A percentile compares a stretch with the other conserved stretches of the same genome.
Evolutionary conservation across 1,140 invertebrate species (phyloP).

Genomic region (Drosophila kurseongensis): DNA sequence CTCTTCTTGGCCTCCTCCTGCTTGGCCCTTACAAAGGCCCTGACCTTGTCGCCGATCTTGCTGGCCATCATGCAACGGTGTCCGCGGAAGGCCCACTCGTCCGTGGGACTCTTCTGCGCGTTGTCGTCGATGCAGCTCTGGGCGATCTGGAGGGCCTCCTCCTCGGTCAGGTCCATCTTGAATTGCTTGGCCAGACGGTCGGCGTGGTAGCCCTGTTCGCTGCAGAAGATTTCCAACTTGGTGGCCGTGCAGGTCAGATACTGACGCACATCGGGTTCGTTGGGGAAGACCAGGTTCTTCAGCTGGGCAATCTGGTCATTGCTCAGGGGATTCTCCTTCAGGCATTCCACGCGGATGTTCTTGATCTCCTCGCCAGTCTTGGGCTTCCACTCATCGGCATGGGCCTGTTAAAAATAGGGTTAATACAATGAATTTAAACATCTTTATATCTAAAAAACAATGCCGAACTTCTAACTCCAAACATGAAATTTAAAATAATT

Average conservation of each 20-base stretch:
- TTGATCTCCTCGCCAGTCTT: conserved; percentile 69
- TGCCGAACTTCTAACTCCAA: too few species aligned
- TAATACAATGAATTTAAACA: background rate
- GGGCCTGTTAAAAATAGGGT: conserved; percentile 24
- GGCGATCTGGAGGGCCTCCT: conserved; percentile 68
- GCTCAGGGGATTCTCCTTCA: conserved; percentile 58
- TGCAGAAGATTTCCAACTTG: conserved; percentile 77
- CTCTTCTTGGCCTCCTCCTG: conserved; percentile 51
- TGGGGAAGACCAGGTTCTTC: conserved; percentile 69
- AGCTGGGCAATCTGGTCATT: conserved; percentile 58
- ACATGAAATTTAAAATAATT: too few species aligned
- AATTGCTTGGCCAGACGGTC: conserved; percentile 82
- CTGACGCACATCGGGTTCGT: conserved; percentile 70
- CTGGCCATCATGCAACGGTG: conserved; percentile 79
- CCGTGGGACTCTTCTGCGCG: conserved; percentile 50
- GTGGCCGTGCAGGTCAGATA: conserved; percentile 68
- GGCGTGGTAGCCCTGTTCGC: conserved; percentile 68
- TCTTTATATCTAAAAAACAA: too few species aligned
- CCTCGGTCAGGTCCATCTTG: conserved; percentile 75
- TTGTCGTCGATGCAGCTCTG: conserved; percentile 72
- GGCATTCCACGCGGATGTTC: conserved; percentile 64
- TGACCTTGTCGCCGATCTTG: conserved; percentile 75
- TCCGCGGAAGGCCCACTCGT: conserved; percentile 75
- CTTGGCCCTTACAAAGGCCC: conserved; percentile 58
- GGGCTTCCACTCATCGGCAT: conserved; percentile 68